phyloP scores from a whole-genome alignment of 1,140 invertebrate species.

The Drosophila obscura region DNA sequence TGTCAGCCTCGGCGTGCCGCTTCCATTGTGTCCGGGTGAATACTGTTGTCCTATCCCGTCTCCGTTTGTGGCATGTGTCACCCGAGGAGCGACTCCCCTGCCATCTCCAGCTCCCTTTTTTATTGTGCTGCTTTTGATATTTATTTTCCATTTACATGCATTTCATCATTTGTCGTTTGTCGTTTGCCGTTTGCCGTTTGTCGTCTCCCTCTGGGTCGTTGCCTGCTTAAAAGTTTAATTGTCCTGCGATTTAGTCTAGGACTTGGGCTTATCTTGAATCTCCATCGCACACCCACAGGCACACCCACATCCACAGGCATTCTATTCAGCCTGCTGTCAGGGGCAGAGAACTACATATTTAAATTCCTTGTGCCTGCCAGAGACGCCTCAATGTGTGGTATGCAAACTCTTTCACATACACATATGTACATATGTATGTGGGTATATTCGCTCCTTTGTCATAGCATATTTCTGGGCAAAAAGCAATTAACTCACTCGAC shows the following conservation, averaged over 20 bases:
- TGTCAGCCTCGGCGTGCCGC: constrained; percentile 27
- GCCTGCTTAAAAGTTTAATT: constrained; percentile 79
- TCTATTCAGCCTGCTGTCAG: constrained; percentile 53
- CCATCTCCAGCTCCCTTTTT: constrained; percentile 9
- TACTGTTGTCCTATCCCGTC: constrained; percentile 46
- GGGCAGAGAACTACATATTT: constrained; percentile 48
- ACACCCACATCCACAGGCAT: constrained; percentile 37
- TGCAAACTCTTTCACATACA: neutral
- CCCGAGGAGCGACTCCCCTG: neutral
- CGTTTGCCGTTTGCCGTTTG: constrained; percentile 12
- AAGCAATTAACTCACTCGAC: constrained; percentile 55
- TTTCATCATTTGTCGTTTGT: constrained; percentile 65
- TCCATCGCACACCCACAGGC: constrained; percentile 3
- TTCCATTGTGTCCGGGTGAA: constrained; percentile 52
- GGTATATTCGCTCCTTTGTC: constrained; percentile 3
- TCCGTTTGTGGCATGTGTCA: constrained; percentile 75
- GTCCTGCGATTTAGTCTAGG: constrained; percentile 60
- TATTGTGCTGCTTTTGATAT: constrained; percentile 43
- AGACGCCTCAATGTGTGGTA: too few relatives aligned
- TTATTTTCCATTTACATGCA: constrained; percentile 76
- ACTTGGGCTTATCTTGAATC: constrained; percentile 39
- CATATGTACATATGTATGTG: neutral
- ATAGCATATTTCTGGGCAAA: constrained; percentile 26
- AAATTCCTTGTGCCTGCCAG: constrained; percentile 17
- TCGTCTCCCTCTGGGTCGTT: constrained; percentile 27